A percentile compares a stretch with the other conserved stretches of the same genome.
These are phyloP conservation scores for Hiodon alosoides DNA, from an alignment of 2,113 vertebrate genomes.

Conservation along the genomic window DNA sequence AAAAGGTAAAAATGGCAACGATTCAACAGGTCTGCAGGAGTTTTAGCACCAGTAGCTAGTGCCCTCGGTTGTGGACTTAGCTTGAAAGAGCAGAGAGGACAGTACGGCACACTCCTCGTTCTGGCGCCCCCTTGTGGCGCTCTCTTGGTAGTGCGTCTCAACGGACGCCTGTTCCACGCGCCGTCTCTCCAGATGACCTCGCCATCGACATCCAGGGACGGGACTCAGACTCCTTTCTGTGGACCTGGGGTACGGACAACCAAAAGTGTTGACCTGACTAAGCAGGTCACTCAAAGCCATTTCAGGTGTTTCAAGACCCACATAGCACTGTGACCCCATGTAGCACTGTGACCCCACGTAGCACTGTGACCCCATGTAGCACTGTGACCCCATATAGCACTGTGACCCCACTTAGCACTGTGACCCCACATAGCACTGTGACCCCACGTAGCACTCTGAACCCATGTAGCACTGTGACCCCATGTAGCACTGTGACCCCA, in stretches of 20 bases:
- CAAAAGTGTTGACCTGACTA: neutral
- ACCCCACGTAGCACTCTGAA: no score
- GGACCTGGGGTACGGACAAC: neutral
- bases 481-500: no score
- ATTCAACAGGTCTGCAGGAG: slow-evolving; percentile 44
- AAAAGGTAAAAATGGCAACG: slow-evolving; percentile 72
- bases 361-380: no score
- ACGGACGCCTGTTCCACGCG: slow-evolving; percentile 5
- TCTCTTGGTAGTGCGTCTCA: slow-evolving; percentile 65
- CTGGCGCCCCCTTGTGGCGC: slow-evolving; percentile 3
- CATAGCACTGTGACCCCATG: no score
- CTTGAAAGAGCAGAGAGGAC: slow-evolving; percentile 18
- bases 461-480: no score
- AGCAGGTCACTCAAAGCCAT: neutral
- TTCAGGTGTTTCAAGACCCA: no score
- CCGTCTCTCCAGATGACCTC: neutral
- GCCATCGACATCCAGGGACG: neutral
- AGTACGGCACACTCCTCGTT: neutral
- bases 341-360: no score
- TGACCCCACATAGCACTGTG: no score
- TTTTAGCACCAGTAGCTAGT: slow-evolving; percentile 56
- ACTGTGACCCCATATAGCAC: no score
- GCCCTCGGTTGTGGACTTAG: slow-evolving; percentile 38
- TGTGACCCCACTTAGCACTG: no score
- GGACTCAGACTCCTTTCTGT: neutral